A percentile compares a stretch with the other conserved stretches of the same genome.
Evolutionary conservation across 1,140 invertebrate genomes (phyloP).

Genomic region (Papilio polyxenes): DNA sequence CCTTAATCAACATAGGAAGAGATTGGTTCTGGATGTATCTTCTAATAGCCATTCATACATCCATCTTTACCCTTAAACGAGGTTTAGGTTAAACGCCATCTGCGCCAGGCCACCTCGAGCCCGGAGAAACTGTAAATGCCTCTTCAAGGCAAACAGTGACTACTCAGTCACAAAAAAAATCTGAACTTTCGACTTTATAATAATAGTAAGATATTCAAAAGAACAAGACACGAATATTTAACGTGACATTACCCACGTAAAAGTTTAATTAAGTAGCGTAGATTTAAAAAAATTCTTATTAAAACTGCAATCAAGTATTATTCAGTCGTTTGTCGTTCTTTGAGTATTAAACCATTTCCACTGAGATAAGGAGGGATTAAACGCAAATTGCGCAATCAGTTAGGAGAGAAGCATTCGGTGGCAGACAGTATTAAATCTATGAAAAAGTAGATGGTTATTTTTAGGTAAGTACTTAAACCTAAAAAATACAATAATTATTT

Average conservation of each 20-base stretch:
- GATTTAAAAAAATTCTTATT: not conserved
- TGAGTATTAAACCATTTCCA: slow-evolving; percentile 21
- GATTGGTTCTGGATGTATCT: no score
- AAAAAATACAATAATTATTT: not conserved
- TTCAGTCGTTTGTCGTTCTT: slow-evolving; percentile 10
- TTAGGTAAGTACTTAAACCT: not conserved
- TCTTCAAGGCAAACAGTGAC: no score
- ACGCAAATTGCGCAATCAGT: slow-evolving; percentile 26
- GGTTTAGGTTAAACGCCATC: no score
- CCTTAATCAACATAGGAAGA: no score
- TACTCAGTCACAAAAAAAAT: no score
- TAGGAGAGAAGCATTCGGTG: not conserved
- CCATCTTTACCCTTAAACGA: no score
- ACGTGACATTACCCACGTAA: not conserved
- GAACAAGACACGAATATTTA: not conserved
- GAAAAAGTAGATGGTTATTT: not conserved
- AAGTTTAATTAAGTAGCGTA: not conserved
- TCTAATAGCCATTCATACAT: no score
- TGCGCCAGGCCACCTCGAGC: no score
- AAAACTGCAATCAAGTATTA: not conserved
- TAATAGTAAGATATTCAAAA: no score
- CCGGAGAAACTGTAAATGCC: no score
- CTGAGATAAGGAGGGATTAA: slow-evolving; percentile 13
- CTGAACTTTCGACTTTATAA: no score
- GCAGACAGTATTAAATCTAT: not conserved